Base-by-base conservation (phyloP, 2,888 invertebrate genomes). In the Cephus pygmeus region DNA sequence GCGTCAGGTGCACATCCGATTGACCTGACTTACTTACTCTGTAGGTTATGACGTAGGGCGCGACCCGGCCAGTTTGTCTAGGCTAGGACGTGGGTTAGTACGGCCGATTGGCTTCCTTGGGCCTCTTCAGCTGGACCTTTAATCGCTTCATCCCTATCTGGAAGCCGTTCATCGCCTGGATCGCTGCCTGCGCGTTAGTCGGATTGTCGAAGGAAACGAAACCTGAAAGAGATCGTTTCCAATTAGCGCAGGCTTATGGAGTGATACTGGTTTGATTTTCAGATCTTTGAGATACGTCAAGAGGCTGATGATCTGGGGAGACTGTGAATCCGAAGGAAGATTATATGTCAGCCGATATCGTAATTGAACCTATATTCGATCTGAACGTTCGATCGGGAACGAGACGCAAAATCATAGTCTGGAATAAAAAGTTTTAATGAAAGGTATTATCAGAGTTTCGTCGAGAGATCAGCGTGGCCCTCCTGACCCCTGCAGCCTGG, bases 131-230 rank as follows among this genome's bases (percentile, higher is more conserved):
- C 94, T 99, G 99, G 90, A 99, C 99, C 94, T 99, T 99, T 92
- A 99, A 96, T 92, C 99, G 95, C 94, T 99, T 99, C 99, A 99
- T 99, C 91, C 99, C 99, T 92, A 99, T 99, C 94, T 99, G 99
- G 94, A 99, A 99, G 92, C 99, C 99, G 93, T 99, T 99, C 99
- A 99, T 99, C 89, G 99, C 97, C 93, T 99, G 98, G 92, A 99
- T 99, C 88, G 99, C 99, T 87, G 98, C 96, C 93, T 99, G 98
- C 92, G 99, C 99, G 92, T 98, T 98, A 89, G 97, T 94, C 88
- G 98, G 98, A 94, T 99, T 99, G 94, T 99, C 99, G 94, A 99
- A 99, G 90, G 99, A 99, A 90, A 99, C 99, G 93, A 99, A 99
- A 92, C 99, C 99, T 99, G 92, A 2, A 92, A 91, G 83, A 83